phyloP scores from a whole-genome alignment of 2,888 invertebrate species.

The Leptopilina myrica region DNA sequence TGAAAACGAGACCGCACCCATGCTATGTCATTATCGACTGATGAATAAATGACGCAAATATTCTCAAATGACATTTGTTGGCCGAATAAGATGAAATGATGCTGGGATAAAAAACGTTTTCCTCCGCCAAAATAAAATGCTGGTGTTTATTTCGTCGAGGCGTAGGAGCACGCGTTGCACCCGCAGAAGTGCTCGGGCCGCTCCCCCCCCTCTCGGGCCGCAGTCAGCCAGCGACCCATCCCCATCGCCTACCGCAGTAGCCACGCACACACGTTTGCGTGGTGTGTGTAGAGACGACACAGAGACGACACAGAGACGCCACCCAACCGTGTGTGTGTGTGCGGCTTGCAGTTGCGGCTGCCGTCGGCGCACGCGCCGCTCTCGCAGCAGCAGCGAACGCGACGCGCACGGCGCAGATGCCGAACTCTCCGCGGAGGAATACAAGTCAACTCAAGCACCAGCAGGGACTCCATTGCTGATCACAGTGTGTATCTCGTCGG shows the following conservation, averaged over 20 bases:
- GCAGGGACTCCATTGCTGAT: constrained; percentile 71
- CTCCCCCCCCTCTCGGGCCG: neutral
- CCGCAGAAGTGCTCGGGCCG: constrained; percentile 44
- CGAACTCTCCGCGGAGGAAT: constrained; percentile 76
- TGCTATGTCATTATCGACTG: constrained; percentile 55
- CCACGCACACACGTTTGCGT: neutral
- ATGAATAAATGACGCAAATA: neutral
- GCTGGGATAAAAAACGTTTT: neutral
- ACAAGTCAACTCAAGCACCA: constrained; percentile 63
- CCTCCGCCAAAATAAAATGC: neutral
- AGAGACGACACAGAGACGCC: neutral
- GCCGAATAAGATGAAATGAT: neutral
- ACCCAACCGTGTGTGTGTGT: neutral
- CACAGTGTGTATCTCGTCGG: constrained; percentile 75
- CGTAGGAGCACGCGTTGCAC: constrained; percentile 41
- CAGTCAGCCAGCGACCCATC: constrained; percentile 9
- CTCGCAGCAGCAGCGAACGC: constrained; percentile 56
- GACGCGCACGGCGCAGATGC: constrained; percentile 83
- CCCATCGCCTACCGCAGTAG: constrained; percentile 1
- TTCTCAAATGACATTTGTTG: neutral
- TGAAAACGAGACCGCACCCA: constrained; percentile 84
- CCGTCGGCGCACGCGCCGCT: constrained; percentile 44
- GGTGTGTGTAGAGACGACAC: neutral
- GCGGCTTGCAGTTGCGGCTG: constrained; percentile 42
- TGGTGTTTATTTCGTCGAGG: constrained; percentile 23